phyloP scores from a whole-genome alignment of 2,888 invertebrate species.

The Abscondita cerata region DNA sequence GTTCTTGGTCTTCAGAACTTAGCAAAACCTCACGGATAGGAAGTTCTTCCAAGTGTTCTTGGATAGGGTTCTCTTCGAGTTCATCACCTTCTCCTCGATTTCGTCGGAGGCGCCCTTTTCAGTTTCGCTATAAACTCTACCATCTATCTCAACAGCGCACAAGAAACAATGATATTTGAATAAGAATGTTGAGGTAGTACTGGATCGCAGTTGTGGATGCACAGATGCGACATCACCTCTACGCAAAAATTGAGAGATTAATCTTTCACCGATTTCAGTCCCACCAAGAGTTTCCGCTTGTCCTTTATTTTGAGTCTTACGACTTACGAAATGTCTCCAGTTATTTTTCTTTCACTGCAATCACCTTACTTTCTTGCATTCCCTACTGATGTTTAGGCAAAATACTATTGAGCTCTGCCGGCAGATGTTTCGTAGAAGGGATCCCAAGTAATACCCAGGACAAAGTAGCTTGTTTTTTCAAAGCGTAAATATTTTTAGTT shows the following conservation, averaged over 20 bases:
- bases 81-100: conserved; percentile 12
- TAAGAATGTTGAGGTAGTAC: not conserved
- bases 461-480: no score
- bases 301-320: no score
- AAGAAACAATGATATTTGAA: not conserved
- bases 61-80: conserved; percentile 4
- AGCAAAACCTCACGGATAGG: no score
- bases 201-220: not conserved
- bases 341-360: no score
- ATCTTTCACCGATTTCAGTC: not conserved
- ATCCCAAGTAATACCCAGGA: no score
- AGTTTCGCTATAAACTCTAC: not conserved
- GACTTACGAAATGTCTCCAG: no score
- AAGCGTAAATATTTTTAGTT: no score
- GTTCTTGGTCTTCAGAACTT: not conserved
- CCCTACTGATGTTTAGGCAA: no score
- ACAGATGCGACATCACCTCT: no score
- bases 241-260: not conserved
- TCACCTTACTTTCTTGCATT: no score
- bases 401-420: not conserved
- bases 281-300: not conserved
- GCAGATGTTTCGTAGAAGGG: not conserved
- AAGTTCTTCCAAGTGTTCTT: no score
- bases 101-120: not conserved
- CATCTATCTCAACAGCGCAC: not conserved